phyloP scores from a whole-genome alignment of 2,113 vertebrate genomes.

The Meriones unguiculatus region DNA sequence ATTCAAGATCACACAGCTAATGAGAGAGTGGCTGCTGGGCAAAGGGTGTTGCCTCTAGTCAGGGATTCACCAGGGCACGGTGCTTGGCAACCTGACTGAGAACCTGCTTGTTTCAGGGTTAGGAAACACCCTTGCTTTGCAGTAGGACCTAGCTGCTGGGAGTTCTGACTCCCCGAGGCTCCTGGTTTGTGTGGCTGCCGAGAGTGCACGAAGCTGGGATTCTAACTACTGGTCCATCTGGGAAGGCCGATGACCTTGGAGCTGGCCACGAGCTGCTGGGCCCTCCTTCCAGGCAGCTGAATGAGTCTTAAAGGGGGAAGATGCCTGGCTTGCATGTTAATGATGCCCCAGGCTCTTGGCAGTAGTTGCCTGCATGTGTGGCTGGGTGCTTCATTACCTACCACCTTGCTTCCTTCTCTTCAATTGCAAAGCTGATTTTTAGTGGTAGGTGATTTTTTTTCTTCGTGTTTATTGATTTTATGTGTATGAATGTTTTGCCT shows the following conservation, averaged over 20 bases:
- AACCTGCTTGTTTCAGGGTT: neutral
- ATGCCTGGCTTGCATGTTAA: neutral
- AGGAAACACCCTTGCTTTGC: neutral
- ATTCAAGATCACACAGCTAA: slow-evolving; percentile 28
- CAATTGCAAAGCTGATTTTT: neutral
- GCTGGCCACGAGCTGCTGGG: neutral
- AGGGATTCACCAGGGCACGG: neutral
- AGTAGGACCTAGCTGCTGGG: neutral
- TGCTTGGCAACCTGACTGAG: neutral
- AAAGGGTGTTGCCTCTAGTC: neutral
- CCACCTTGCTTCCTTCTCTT: neutral
- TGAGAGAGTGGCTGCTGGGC: neutral
- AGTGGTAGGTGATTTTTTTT: neutral
- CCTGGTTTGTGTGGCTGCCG: neutral
- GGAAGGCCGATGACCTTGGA: slow-evolving; percentile 13
- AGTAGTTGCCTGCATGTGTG: neutral
- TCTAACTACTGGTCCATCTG: neutral
- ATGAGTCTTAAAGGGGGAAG: slow-evolving; percentile 13
- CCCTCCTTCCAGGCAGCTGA: neutral
- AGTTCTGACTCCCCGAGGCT: neutral
- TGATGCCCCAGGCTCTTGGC: neutral
- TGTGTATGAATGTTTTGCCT: neutral
- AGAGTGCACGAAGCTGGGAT: neutral
- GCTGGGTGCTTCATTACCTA: neutral
- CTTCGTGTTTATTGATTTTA: neutral